These are phyloP conservation scores for Gulo gulo DNA, from an alignment of 2,113 vertebrate genomes.

Conservation along the genomic window DNA sequence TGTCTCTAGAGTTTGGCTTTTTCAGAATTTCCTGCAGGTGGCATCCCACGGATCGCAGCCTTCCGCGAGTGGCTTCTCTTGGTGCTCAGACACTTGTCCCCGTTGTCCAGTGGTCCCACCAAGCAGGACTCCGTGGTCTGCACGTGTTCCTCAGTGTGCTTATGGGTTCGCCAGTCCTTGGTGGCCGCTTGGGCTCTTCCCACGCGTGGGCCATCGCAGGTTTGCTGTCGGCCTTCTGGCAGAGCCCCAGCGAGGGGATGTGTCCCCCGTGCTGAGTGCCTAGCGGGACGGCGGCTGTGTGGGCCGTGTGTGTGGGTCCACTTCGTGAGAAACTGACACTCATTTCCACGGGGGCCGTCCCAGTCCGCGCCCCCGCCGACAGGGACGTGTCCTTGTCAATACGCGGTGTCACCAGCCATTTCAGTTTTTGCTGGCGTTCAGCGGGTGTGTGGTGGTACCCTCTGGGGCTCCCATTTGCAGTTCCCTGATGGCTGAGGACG, in stretches of 20 bases:
- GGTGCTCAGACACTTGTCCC: accelerated
- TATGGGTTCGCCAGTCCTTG: accelerated
- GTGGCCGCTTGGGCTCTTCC: too few species aligned
- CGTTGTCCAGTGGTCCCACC: accelerated
- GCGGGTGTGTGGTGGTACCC: accelerated
- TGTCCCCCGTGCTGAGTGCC: background rate
- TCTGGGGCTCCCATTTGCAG: background rate
- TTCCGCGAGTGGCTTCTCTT: accelerated
- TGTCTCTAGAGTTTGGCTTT: background rate
- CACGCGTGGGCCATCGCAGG: accelerated
- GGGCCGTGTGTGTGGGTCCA: accelerated
- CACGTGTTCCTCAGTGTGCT: accelerated
- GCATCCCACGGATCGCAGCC: accelerated
- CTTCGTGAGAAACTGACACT: background rate
- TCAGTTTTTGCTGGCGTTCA: too few species aligned
- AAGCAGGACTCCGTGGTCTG: background rate
- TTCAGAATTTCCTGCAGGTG: too few species aligned
- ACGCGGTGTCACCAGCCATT: too few species aligned
- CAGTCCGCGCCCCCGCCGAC: accelerated
- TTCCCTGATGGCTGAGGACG: background rate
- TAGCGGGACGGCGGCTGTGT: accelerated
- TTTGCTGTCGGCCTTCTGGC: background rate
- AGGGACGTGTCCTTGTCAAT: accelerated
- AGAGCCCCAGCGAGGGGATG: accelerated
- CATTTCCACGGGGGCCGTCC: accelerated